Evolutionary conservation across 1,140 invertebrate species (phyloP).

Genomic region (Tetramorium parvispinum): DNA sequence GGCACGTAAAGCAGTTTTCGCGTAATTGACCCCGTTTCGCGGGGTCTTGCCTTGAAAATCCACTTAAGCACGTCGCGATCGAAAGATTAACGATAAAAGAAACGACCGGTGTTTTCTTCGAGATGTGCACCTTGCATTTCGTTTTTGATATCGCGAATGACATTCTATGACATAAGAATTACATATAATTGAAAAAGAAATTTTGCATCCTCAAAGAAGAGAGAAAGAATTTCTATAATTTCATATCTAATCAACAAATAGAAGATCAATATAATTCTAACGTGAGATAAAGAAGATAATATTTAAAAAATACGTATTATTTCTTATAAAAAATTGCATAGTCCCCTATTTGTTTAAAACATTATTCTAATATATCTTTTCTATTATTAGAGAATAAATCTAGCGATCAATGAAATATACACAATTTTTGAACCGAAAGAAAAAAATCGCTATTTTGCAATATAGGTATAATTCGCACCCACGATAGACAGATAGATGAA

Average conservation of each 20-base stretch:
- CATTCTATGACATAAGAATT: background rate
- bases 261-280: background rate
- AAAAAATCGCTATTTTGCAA: background rate
- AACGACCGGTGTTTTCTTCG: background rate
- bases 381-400: background rate
- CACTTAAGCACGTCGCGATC: slow-evolving; percentile 71
- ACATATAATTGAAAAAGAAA: background rate
- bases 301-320: background rate
- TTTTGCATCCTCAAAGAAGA: background rate
- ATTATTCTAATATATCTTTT: background rate
- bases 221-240: background rate
- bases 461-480: background rate
- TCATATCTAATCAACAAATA: background rate
- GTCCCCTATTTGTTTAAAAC: too few relatives aligned
- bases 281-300: background rate
- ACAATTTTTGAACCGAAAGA: background rate
- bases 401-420: background rate
- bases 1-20: slow-evolving; percentile 62
- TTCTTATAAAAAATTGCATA: background rate
- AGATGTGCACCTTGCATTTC: background rate
- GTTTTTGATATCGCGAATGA: slow-evolving; percentile 32
- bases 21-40: slow-evolving; percentile 76
- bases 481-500: slow-evolving; percentile 14
- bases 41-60: slow-evolving; percentile 26
- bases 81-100: slow-evolving; percentile 66